These are phyloP conservation scores for Echiichthys vipera DNA, from an alignment of 2,797 vertebrate species.

Conservation along the genomic window DNA sequence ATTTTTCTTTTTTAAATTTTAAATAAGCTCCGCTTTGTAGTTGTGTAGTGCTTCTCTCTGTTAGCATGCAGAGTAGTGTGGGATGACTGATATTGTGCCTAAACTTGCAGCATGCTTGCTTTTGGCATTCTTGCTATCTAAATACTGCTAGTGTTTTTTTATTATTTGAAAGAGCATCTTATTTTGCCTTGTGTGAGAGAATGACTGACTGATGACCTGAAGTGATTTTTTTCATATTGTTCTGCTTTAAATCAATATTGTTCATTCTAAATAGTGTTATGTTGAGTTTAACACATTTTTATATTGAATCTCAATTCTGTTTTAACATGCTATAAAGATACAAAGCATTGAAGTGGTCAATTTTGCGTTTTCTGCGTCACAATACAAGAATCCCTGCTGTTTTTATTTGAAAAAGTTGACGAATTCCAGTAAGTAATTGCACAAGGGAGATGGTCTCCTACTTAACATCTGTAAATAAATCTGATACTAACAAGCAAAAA, in stretches of 20 bases:
- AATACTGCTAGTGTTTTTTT: slow-evolving; percentile 20
- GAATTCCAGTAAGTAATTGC: slow-evolving; percentile 67
- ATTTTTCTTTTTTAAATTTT: slow-evolving; percentile 35
- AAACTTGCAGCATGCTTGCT: slow-evolving; percentile 46
- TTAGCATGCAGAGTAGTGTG: slow-evolving; percentile 58
- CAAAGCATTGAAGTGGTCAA: slow-evolving; percentile 40
- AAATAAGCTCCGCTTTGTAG: slow-evolving; percentile 39
- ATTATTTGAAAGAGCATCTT: slow-evolving; percentile 24
- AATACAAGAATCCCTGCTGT: slow-evolving; percentile 35
- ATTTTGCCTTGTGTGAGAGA: slow-evolving; percentile 32
- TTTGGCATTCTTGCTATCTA: slow-evolving; percentile 23
- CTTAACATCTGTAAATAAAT: slow-evolving; percentile 78
- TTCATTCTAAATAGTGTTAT: slow-evolving; percentile 32
- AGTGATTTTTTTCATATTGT: slow-evolving; percentile 37
- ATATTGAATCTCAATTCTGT: slow-evolving; percentile 26
- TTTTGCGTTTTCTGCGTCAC: slow-evolving; percentile 33
- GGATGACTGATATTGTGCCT: slow-evolving; percentile 72
- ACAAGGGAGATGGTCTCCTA: slow-evolving; percentile 70
- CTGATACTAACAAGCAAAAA: slow-evolving; percentile 43
- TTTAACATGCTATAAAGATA: slow-evolving; percentile 44
- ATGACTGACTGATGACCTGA: slow-evolving; percentile 43
- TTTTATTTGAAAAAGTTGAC: slow-evolving; percentile 47
- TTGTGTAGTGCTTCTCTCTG: slow-evolving; percentile 54
- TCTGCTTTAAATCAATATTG: slow-evolving; percentile 43
- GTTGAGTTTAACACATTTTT: slow-evolving; percentile 36